Evolutionary conservation across 2,888 invertebrate genomes (phyloP).

Genomic region (Parnassius smintheus): DNA sequence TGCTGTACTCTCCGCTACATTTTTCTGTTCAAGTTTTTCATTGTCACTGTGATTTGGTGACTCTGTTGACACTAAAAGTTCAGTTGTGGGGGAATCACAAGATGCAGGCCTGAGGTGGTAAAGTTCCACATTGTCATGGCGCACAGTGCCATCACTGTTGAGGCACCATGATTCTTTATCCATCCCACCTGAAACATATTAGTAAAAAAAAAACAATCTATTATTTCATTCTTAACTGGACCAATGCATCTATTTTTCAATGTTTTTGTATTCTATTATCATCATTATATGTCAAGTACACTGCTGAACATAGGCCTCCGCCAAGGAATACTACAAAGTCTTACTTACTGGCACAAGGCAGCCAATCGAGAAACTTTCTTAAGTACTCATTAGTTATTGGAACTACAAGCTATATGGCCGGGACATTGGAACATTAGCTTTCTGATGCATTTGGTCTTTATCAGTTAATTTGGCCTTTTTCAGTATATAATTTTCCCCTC

Average conservation of each 20-base stretch:
- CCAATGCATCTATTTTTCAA: too few relatives aligned
- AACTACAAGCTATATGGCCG: too few relatives aligned
- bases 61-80: constrained; percentile 64
- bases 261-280: too few relatives aligned
- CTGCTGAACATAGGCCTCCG: too few relatives aligned
- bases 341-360: too few relatives aligned
- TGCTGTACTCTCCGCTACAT: constrained; percentile 40
- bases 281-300: too few relatives aligned
- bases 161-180: constrained; percentile 97
- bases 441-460: neutral
- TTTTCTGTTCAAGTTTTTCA: constrained; percentile 58
- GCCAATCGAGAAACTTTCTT: too few relatives aligned
- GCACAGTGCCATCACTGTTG: constrained; percentile 92
- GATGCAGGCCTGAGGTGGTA: constrained; percentile 81
- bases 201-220: neutral
- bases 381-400: too few relatives aligned
- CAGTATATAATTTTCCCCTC: neutral
- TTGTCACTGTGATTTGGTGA: constrained; percentile 58
- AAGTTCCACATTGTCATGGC: constrained; percentile 91
- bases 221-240: too few relatives aligned
- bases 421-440: too few relatives aligned
- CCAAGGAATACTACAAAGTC: too few relatives aligned
- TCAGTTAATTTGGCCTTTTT: neutral
- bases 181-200: constrained; percentile 83
- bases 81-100: constrained; percentile 67